phyloP scores from a whole-genome alignment of 1,140 invertebrate genomes.

The Apis cerana region DNA sequence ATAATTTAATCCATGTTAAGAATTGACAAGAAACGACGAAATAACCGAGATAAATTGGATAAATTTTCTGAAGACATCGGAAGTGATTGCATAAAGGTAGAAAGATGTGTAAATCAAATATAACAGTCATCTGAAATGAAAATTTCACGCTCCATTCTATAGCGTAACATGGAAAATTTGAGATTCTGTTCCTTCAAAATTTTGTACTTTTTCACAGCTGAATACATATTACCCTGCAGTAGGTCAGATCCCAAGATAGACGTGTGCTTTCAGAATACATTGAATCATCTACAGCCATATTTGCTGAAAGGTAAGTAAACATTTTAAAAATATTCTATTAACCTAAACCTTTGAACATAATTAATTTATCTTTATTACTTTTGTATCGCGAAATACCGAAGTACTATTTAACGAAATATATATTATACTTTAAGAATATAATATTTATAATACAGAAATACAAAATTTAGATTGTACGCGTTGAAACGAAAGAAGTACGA shows the following conservation, averaged over 20 bases:
- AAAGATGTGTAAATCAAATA: constrained; percentile 12
- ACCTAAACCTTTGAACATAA: too few relatives aligned
- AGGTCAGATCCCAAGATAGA: constrained; percentile 86
- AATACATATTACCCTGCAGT: constrained; percentile 87
- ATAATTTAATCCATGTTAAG: too few relatives aligned
- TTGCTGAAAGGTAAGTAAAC: constrained; percentile 81
- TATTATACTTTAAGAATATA: too few relatives aligned
- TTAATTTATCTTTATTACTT: too few relatives aligned
- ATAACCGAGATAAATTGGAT: background rate
- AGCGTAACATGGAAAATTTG: background rate
- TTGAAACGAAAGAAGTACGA: too few relatives aligned
- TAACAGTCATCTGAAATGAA: constrained; percentile 11
- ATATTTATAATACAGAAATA: too few relatives aligned
- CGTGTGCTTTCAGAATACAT: constrained; percentile 85
- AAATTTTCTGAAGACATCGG: background rate
- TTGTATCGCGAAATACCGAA: too few relatives aligned
- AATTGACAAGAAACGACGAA: too few relatives aligned
- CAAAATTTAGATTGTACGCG: background rate
- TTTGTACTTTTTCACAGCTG: constrained; percentile 83
- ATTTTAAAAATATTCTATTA: background rate
- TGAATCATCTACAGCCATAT: constrained; percentile 87
- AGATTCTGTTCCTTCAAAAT: background rate
- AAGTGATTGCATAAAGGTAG: constrained; percentile 46
- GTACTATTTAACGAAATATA: too few relatives aligned
- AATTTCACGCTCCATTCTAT: background rate